Percentiles rank a stretch among this genome's conserved stretches.
phyloP scores from a whole-genome alignment of 2,888 invertebrate species.

The Tenthredo scrophulariae region DNA sequence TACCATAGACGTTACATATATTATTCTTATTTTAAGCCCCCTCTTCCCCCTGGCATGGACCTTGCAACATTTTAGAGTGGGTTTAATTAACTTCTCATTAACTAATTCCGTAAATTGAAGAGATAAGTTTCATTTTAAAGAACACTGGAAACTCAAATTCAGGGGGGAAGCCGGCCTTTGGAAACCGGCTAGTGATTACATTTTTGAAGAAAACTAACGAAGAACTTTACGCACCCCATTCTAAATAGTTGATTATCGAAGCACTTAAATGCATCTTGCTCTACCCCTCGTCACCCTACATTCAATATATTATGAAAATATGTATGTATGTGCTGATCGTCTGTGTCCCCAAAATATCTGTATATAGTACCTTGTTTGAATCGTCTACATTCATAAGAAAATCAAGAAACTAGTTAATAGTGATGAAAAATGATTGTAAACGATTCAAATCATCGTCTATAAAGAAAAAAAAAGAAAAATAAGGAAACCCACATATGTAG shows the following conservation, averaged over 20 bases:
- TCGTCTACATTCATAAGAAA: neutral
- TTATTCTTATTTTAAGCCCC: neutral
- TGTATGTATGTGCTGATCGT: slow-evolving; percentile 58
- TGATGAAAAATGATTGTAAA: neutral
- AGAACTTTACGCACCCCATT: neutral
- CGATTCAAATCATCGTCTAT: slow-evolving; percentile 18
- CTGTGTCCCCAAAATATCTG: slow-evolving; percentile 52
- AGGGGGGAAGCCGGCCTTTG: neutral
- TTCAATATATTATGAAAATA: neutral
- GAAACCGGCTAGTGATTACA: neutral
- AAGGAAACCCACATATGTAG: neutral
- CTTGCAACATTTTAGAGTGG: slow-evolving; percentile 64
- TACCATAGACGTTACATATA: slow-evolving; percentile 6
- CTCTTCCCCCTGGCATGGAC: slow-evolving; percentile 65
- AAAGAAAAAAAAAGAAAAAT: neutral
- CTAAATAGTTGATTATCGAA: slow-evolving; percentile 11
- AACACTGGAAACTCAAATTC: neutral
- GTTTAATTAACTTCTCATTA: slow-evolving; percentile 55
- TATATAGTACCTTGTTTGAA: slow-evolving; percentile 63
- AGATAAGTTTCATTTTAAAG: neutral
- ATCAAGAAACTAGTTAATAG: too few species aligned
- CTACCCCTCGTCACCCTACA: slow-evolving; percentile 14
- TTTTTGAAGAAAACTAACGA: neutral
- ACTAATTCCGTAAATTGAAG: slow-evolving; percentile 49
- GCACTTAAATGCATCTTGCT: slow-evolving; percentile 34